Evolutionary conservation across 2,888 invertebrate genomes (phyloP), one percentile per base, ranked within the genome.

Genomic region (Lithophane semibrunnea): DNA sequence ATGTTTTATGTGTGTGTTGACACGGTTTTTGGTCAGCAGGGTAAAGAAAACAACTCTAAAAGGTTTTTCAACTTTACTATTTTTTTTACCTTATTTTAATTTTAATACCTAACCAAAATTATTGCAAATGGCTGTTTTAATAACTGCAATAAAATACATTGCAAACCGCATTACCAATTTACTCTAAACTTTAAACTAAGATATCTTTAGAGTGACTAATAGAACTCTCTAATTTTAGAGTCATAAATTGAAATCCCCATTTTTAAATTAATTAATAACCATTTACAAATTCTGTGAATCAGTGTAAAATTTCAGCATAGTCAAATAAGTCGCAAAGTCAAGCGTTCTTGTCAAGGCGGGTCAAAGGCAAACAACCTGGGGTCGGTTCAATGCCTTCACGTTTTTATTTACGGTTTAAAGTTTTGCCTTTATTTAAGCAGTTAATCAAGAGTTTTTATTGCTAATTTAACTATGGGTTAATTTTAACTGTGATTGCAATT

Each of bases 321-420:
- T 70, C 58, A 66, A 82, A 69, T 73, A 74, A 79, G 71, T 72
- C 52, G 58, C 58, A 29, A 73, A 79, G 74, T 65, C 61, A 56
- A 61, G 69, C 84, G 86, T 24, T 81, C 83, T 85, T 88, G 89
- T 88, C 89, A 90, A 86, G 74, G 85, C 77, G 88, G 88, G 91
- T 93, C 90, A 91, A 89, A 92, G 92, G 92, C 88, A 86, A 92
- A 92, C 78, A 92, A 92, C 92, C 91, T 89, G 78, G 77, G 75
- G 87, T 89, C 79, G 72, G 91, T 91, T 91, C 88, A 90, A 87
- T 90, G 92, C 91, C 92, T 91, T 90, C 84, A 66, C 81, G 90
- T 89, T 88, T 88, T 90, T 86, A 87, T 85, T 82, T 73, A 78
- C 89, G 74, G 83, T 80, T 83, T 84, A 80, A 83, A 84, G 84